Conservation (phyloP, 2,888 invertebrate genomes). For the Watsonalla cultraria region DNA sequence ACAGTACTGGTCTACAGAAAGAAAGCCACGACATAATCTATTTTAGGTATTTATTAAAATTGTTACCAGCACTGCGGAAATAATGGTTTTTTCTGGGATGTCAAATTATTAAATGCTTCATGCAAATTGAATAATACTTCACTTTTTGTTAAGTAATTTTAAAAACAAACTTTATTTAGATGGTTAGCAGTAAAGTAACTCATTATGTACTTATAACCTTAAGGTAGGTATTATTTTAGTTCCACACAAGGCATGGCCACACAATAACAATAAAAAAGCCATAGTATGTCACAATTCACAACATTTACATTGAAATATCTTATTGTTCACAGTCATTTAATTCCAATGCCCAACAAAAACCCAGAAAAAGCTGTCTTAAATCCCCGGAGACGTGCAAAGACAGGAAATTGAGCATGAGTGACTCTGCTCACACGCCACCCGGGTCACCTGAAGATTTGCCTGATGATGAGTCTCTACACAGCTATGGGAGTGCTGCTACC, state of each 20-base stretch:
- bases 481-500: slow-evolving; percentile 88
- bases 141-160: too few species aligned
- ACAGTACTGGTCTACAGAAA: slow-evolving; percentile 26
- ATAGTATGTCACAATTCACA: background rate
- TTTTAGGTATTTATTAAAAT: slow-evolving; percentile 3
- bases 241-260: too few species aligned
- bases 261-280: background rate
- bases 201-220: too few species aligned
- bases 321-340: slow-evolving; percentile 65
- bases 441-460: slow-evolving; percentile 81
- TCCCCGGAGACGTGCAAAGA: slow-evolving; percentile 51
- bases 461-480: slow-evolving; percentile 88
- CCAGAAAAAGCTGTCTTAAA: slow-evolving; percentile 61
- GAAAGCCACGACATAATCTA: slow-evolving; percentile 7
- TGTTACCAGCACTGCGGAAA: too few species aligned
- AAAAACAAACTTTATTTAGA: too few species aligned
- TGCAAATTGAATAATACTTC: too few species aligned
- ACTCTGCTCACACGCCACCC: slow-evolving; percentile 79
- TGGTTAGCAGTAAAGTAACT: too few species aligned
- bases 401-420: slow-evolving; percentile 62
- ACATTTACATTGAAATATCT: background rate
- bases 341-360: slow-evolving; percentile 56
- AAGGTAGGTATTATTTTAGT: too few species aligned
- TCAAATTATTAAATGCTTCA: too few species aligned
- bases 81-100: too few species aligned